These are phyloP conservation scores for Otocyon megalotis DNA, from an alignment of 2,113 vertebrate species.

Conservation along the genomic window DNA sequence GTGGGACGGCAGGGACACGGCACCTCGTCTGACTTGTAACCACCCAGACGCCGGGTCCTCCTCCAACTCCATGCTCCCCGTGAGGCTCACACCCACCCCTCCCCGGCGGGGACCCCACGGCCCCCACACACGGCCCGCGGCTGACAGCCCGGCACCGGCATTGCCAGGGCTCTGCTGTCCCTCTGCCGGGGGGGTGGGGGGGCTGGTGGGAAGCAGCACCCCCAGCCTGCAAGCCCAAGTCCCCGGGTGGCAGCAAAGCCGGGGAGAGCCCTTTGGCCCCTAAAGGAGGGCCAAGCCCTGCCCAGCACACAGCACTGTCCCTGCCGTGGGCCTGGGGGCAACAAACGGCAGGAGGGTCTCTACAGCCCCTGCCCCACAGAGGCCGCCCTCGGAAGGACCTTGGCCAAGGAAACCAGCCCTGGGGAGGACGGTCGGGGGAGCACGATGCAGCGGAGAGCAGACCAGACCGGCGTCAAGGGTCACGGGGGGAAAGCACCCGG, in stretches of 20 bases:
- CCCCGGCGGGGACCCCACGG: accelerated
- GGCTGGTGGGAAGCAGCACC: neutral
- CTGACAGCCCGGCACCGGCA: neutral
- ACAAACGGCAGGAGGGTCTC: too few relatives aligned
- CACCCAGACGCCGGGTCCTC: neutral
- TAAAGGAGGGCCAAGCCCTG: accelerated
- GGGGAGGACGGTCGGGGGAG: accelerated
- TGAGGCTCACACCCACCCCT: accelerated
- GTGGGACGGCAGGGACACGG: neutral
- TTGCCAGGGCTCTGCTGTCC: neutral
- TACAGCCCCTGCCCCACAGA: too few relatives aligned
- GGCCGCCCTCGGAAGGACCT: accelerated
- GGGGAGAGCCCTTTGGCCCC: too few relatives aligned
- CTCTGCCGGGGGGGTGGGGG: neutral
- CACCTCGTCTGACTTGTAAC: neutral
- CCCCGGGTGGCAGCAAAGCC: accelerated
- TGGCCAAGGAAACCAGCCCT: accelerated
- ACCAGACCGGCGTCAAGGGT: too few relatives aligned
- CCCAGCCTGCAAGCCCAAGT: neutral
- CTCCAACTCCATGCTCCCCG: neutral
- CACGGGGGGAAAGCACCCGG: too few relatives aligned
- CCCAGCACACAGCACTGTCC: accelerated
- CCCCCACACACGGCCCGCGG: neutral
- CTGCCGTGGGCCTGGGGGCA: accelerated
- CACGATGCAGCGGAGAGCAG: accelerated